Evolutionary conservation across 2,113 vertebrate species (phyloP).

Genomic region (western clawed frog (Xenopus tropicalis)): DNA sequence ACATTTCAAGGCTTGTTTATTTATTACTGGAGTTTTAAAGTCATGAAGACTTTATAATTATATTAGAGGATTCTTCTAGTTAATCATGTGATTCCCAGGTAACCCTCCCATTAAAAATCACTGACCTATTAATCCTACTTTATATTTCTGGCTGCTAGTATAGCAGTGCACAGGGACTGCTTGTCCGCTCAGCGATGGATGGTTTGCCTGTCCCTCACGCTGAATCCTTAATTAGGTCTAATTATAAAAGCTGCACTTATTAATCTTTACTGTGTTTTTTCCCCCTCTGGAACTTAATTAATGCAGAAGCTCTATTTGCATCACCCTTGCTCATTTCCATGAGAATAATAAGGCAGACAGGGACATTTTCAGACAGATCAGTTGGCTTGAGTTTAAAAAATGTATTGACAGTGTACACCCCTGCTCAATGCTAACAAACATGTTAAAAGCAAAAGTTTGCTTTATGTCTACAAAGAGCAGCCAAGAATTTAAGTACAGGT

Average conservation of each 20-base stretch:
- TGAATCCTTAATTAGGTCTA: slow-evolving; percentile 43
- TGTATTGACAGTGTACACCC: slow-evolving; percentile 14
- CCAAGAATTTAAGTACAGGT: no score
- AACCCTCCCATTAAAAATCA: background rate
- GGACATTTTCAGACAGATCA: slow-evolving; percentile 34
- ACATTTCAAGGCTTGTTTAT: background rate
- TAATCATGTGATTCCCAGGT: background rate
- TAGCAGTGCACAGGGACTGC: slow-evolving; percentile 28
- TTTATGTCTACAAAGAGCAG: no score
- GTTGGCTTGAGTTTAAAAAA: slow-evolving; percentile 12
- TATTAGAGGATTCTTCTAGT: background rate
- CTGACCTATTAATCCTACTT: slow-evolving; percentile 13
- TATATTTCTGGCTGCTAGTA: background rate
- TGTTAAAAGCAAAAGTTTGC: no score
- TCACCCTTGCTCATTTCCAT: slow-evolving; percentile 41
- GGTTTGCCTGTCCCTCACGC: slow-evolving; percentile 14
- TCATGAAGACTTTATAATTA: background rate
- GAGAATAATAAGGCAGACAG: slow-evolving; percentile 40
- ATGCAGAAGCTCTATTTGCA: slow-evolving; percentile 29
- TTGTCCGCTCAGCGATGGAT: slow-evolving; percentile 34
- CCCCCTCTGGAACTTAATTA: slow-evolving; percentile 39
- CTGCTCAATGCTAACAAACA: no score
- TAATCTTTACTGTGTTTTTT: slow-evolving; percentile 34
- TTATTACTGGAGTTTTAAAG: background rate
- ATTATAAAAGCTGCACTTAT: slow-evolving; percentile 44